Evolutionary conservation across 2,888 invertebrate species (phyloP).

Genomic region (Agonum fuliginosum): DNA sequence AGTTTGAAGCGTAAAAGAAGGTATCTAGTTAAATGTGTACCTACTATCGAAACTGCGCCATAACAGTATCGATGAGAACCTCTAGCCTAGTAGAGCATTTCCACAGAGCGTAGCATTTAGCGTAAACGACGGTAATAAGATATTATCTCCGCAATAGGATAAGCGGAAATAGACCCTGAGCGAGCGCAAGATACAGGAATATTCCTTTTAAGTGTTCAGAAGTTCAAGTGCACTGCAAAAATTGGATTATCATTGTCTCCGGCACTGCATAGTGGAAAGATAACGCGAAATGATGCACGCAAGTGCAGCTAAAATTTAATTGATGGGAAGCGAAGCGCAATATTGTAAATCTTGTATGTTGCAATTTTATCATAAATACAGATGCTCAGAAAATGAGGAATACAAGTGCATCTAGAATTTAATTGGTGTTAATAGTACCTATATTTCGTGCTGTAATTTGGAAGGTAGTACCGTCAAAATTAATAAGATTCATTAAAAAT

Average conservation of each 20-base stretch:
- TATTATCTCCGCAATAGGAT: constrained; percentile 20
- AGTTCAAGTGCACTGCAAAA: constrained; percentile 23
- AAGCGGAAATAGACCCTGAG: constrained; percentile 6
- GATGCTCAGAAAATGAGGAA: too few species aligned
- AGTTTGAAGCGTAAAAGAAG: neutral
- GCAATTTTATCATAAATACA: too few species aligned
- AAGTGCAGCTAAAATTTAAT: too few species aligned
- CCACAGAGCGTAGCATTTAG: neutral
- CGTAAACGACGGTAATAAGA: constrained; percentile 13
- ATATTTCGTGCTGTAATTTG: too few species aligned
- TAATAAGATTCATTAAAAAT: too few species aligned
- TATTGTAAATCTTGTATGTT: too few species aligned
- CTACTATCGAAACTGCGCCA: neutral
- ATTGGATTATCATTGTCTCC: constrained; percentile 20
- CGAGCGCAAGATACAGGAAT: neutral
- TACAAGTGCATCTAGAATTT: too few species aligned
- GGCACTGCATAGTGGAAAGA: too few species aligned
- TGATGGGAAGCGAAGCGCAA: too few species aligned
- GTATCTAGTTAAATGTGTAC: neutral
- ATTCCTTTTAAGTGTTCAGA: constrained; percentile 30
- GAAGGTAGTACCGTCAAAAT: too few species aligned
- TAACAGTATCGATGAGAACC: constrained; percentile 7
- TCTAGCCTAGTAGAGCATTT: constrained; percentile 4
- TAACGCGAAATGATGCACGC: too few species aligned
- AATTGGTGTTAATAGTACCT: too few species aligned